Evolutionary conservation across 2,888 invertebrate species (phyloP).

Genomic region (Smittia sp.): DNA sequence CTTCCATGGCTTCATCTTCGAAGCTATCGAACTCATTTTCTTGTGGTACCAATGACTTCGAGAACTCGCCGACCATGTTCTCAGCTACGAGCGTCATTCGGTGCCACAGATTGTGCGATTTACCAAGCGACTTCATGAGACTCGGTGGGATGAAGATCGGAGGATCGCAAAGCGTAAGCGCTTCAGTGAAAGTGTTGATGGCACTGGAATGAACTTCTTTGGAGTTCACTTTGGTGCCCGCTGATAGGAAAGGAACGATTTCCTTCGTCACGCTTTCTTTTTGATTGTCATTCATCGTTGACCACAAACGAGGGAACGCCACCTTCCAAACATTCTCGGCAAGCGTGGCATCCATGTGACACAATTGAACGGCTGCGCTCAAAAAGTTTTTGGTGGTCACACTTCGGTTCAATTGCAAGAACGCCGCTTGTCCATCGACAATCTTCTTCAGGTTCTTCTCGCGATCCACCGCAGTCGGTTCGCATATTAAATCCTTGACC

Average conservation of each 20-base stretch:
- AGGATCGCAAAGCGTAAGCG: constrained; percentile 80
- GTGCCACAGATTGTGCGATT: constrained; percentile 96
- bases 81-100: constrained; percentile 85
- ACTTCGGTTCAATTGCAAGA: constrained; percentile 74
- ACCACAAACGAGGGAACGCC: constrained; percentile 84
- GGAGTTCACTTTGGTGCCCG: constrained; percentile 89
- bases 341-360: constrained; percentile 87
- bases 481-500: constrained; percentile 49
- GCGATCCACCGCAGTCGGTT: constrained; percentile 48
- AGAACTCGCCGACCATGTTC: constrained; percentile 74
- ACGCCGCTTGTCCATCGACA: constrained; percentile 67
- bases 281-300: constrained; percentile 79
- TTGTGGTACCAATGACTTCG: constrained; percentile 46
- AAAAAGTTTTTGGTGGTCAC: constrained; percentile 80
- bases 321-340: constrained; percentile 88
- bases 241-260: constrained; percentile 86
- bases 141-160: constrained; percentile 79
- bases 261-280: constrained; percentile 79
- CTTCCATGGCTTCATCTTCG: constrained; percentile 43
- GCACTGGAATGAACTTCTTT: constrained; percentile 91
- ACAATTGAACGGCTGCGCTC: constrained; percentile 79
- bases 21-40: constrained; percentile 42
- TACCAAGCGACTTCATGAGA: constrained; percentile 85
- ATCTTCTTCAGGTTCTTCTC: constrained; percentile 49
- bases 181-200: constrained; percentile 90